Base-by-base conservation (phyloP, 2,797 vertebrate genomes). In the Lagodon rhomboides region DNA sequence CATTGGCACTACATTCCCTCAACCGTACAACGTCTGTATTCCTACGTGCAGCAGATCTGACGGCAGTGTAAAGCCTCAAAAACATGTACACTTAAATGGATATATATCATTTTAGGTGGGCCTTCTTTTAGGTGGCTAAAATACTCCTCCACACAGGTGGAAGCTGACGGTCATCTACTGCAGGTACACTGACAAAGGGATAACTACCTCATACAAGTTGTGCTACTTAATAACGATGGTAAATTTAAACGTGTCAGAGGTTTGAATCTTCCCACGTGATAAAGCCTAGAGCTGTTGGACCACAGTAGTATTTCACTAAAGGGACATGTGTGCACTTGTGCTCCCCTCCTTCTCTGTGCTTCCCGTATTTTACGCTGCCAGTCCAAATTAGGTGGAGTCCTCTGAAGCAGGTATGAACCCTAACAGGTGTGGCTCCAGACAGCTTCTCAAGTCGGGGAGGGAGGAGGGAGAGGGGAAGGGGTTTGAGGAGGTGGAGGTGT, bases 391-490 rank as follows among this genome's bases (percentile, higher is more conserved):
- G 82, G 87, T 73, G 92, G 90, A 92, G 81, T 78, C 88, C 53
- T 75, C 89, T 92, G 82, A 91, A 74, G 80, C 93, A 89, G 92
- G 94, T 95, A 94, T 89, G 93, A 92, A 87, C 61, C 79, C 77
- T 85, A 79, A 80, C 66, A 86, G 80, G 80, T 84, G 86, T 82
- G 81, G 64, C 58, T 73, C 69, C 55, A 78, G 68, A 59, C 30
- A 25, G 63, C 83, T 61, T 72, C 44, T 38, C 44, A 46, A 27
- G 71, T 20, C 0, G 15, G 25, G 50, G 20, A 59, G 54, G 61
- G 53, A 27, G 9, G 15, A 30, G 25, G 34, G 6, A 12, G 16
- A 13, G 30, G 30, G 73, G 66, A 70, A 70, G 75, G 55, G 73
- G 56, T 63, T 79, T 77, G 82, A 77, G 72, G 83, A 75, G 72